Conservation (phyloP, 2,797 vertebrate genomes). For the Notolabrus celidotus region DNA sequence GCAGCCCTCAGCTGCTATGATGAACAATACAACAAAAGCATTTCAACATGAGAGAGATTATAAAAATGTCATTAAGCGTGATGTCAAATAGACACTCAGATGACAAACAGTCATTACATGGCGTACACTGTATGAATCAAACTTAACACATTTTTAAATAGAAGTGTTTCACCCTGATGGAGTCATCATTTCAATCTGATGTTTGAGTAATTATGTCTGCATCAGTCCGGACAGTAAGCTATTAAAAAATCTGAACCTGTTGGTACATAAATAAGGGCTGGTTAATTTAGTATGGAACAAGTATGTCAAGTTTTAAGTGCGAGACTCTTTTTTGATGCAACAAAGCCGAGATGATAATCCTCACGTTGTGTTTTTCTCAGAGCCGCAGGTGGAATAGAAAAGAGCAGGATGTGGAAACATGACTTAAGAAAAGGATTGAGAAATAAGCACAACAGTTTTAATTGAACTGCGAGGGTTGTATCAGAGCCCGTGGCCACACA, state of each 20-base stretch:
- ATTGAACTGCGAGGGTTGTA: conserved; percentile 57
- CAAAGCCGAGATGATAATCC: conserved; percentile 40
- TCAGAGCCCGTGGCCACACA: conserved; percentile 58
- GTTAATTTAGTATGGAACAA: conserved; percentile 25
- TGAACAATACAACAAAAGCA: conserved; percentile 59
- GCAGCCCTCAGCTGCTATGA: conserved; percentile 32
- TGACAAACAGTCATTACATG: conserved; percentile 28
- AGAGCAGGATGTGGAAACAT: conserved; percentile 42
- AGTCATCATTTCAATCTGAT: conserved; percentile 41
- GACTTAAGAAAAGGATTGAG: conserved; percentile 46
- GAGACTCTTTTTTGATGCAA: conserved; percentile 41
- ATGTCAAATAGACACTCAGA: conserved; percentile 28
- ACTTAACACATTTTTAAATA: conserved; percentile 34
- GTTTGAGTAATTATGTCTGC: conserved; percentile 50
- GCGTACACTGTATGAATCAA: conserved; percentile 17
- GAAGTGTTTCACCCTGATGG: conserved; percentile 30
- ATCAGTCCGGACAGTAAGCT: conserved; percentile 47
- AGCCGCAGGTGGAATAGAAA: conserved; percentile 47
- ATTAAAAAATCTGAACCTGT: conserved; percentile 51
- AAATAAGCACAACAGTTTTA: conserved; percentile 49
- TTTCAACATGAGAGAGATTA: conserved; percentile 41
- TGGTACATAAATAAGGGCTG: conserved; percentile 32
- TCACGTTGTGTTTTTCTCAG: conserved; percentile 29
- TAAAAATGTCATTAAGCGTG: conserved; percentile 42
- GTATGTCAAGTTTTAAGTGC: conserved; percentile 33